Evolutionary conservation across 2,113 vertebrate genomes (phyloP).

Genomic region (Tauraco erythrolophus): DNA sequence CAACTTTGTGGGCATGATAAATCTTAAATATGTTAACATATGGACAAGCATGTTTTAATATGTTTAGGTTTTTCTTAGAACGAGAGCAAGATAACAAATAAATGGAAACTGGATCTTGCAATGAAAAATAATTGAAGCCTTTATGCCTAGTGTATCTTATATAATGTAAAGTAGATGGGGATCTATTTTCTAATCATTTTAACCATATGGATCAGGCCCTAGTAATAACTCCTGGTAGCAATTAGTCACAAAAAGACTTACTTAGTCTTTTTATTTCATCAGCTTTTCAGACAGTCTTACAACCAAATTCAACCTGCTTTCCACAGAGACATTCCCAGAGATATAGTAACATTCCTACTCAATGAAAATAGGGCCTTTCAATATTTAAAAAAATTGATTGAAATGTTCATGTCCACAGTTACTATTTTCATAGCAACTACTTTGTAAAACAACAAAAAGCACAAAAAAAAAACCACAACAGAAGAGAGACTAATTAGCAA

Average conservation of each 20-base stretch:
- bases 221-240: background rate
- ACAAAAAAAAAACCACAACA: background rate
- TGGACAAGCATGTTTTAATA: background rate
- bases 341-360: background rate
- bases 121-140: background rate
- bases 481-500: slow-evolving; percentile 57
- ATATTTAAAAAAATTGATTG: background rate
- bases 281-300: background rate
- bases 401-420: background rate
- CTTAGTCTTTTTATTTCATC: background rate
- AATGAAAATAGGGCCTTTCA: background rate
- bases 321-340: background rate
- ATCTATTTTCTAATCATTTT: background rate
- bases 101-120: background rate
- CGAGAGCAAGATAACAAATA: background rate
- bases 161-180: background rate
- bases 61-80: background rate
- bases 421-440: background rate
- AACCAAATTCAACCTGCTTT: background rate
- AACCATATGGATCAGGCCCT: background rate
- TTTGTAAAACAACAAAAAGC: slow-evolving; percentile 3
- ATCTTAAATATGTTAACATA: background rate
- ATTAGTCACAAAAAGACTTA: background rate
- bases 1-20: background rate
- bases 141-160: background rate